phyloP scores from a whole-genome alignment of 2,113 vertebrate species.

The Chitala chitala region DNA sequence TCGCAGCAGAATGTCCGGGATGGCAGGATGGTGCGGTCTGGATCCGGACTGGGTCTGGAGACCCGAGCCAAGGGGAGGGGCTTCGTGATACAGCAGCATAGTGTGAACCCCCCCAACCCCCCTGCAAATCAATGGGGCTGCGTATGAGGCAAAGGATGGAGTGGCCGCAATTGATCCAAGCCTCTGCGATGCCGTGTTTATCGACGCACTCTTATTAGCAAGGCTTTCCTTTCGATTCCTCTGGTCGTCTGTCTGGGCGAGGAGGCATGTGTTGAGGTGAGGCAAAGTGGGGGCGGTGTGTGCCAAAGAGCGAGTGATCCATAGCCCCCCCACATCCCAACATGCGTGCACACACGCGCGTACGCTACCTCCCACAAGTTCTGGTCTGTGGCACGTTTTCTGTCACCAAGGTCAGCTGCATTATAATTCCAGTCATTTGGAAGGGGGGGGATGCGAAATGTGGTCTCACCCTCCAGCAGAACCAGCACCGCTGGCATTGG shows the following conservation, averaged over 20 bases:
- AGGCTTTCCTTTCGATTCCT: constrained; percentile 27
- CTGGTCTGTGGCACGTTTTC: constrained; percentile 27
- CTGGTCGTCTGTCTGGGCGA: constrained; percentile 8
- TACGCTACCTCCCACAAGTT: too few relatives aligned
- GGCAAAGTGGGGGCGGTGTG: background rate
- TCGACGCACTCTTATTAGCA: constrained; percentile 39
- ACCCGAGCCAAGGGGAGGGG: constrained; percentile 19
- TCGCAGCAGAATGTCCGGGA: constrained; percentile 54
- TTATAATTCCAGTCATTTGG: constrained; percentile 59
- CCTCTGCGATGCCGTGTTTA: constrained; percentile 40
- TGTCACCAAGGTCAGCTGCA: constrained; percentile 65
- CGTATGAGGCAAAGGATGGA: constrained; percentile 43
- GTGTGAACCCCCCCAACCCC: constrained; percentile 11
- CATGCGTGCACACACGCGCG: too few relatives aligned
- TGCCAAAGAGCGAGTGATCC: too few relatives aligned
- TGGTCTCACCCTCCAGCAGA: too few relatives aligned
- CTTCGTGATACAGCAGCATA: constrained; percentile 44
- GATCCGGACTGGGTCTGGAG: constrained; percentile 57
- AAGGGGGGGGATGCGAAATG: too few relatives aligned
- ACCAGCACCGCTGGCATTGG: too few relatives aligned
- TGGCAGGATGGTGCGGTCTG: constrained; percentile 58
- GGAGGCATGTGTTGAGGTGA: constrained; percentile 13
- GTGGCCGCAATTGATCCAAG: constrained; percentile 44
- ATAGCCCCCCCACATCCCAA: too few relatives aligned
- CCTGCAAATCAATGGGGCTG: constrained; percentile 44